phyloP scores from a whole-genome alignment of 2,113 vertebrate species.

The Cinclus mexicanus region DNA sequence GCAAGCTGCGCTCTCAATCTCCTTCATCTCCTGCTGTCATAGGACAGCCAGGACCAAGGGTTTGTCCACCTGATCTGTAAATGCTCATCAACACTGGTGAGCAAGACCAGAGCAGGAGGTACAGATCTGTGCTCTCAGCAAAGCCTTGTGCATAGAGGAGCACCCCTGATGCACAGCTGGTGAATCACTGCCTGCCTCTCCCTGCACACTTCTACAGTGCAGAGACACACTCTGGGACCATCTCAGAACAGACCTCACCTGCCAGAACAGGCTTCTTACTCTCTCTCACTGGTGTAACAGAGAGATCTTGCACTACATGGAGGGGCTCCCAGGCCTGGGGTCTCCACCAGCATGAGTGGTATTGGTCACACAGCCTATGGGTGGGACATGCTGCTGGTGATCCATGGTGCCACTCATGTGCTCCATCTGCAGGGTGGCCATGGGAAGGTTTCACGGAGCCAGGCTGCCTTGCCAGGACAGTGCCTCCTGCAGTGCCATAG shows the following conservation, averaged over 20 bases:
- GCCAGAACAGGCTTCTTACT: not conserved
- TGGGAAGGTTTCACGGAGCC: not conserved
- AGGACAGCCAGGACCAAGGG: not conserved
- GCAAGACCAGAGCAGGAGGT: not conserved
- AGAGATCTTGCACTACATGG: not conserved
- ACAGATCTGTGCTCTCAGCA: not conserved
- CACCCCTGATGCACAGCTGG: not conserved
- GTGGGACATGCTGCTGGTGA: not conserved
- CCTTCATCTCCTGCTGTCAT: not conserved
- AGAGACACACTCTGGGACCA: not conserved
- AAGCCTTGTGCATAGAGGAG: not conserved
- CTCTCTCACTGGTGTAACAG: not conserved
- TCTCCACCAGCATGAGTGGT: not conserved
- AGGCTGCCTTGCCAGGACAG: not conserved
- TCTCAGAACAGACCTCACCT: not conserved
- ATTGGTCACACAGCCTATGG: not conserved
- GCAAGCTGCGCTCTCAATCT: not conserved
- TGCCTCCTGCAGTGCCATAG: not conserved
- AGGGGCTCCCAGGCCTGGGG: not conserved
- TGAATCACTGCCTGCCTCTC: not conserved
- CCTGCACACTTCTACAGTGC: not conserved
- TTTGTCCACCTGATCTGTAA: not conserved
- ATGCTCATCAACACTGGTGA: not conserved
- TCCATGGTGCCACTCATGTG: rapidly evolving
- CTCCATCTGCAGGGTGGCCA: not conserved